A percentile compares a stretch with the other conserved stretches of the same genome.
Conservation (phyloP, 2,113 vertebrate species). For the Bettongia penicillata region DNA sequence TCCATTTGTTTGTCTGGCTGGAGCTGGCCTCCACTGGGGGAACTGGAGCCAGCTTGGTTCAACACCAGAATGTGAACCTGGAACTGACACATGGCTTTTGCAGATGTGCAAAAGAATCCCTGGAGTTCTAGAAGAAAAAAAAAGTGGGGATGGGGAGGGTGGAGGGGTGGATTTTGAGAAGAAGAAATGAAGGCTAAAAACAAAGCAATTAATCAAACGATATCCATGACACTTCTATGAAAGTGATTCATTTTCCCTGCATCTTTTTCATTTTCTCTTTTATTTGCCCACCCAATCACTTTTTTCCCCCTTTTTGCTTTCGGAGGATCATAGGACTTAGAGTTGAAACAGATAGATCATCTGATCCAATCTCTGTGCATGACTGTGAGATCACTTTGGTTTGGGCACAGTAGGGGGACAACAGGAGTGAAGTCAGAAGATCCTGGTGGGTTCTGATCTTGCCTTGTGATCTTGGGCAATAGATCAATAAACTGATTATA, state of each 20-base stretch:
- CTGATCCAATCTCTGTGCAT: background rate
- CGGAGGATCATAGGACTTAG: background rate
- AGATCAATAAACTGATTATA: background rate
- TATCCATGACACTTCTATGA: conserved; percentile 62
- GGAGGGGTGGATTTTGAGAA: conserved; percentile 54
- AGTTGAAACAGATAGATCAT: background rate
- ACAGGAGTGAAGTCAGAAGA: background rate
- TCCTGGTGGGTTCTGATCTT: background rate
- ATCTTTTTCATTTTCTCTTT: conserved; percentile 72
- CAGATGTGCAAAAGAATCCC: conserved; percentile 86
- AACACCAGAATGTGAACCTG: conserved; percentile 82
- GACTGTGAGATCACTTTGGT: background rate
- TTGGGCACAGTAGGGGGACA: background rate
- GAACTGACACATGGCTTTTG: conserved; percentile 83
- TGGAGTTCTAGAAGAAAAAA: conserved; percentile 72
- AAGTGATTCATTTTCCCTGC: conserved; percentile 63
- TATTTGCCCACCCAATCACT: conserved; percentile 65
- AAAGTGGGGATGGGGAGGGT: background rate
- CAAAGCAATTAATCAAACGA: conserved; percentile 71
- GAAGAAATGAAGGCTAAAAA: conserved; percentile 75
- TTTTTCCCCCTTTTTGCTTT: conserved; percentile 46
- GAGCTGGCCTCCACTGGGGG: conserved; percentile 74
- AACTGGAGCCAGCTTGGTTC: conserved; percentile 81
- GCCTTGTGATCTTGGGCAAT: background rate
- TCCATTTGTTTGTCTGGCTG: conserved; percentile 83